Evolutionary conservation across 2,888 invertebrate species (phyloP), one percentile per base, ranked within the genome.

Genomic region (Pyrrhia umbra): DNA sequence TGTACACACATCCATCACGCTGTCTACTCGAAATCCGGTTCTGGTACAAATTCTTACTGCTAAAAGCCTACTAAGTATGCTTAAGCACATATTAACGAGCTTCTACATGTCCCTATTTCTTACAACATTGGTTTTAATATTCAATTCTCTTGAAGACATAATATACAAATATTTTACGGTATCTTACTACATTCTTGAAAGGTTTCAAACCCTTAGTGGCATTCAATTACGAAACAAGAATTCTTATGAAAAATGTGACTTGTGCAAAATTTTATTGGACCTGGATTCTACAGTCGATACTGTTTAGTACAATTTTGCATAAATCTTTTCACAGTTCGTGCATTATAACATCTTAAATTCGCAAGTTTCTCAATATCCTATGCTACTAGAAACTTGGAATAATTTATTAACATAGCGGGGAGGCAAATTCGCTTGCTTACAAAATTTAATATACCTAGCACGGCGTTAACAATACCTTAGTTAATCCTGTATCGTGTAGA

Each of bases 1-100:
- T 39, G 65, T 69, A 64, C 68, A 68, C 63, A 66, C 73, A 78
- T 78, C 71, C 57, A 80, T 80, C 76, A 80, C 55, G 45, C 46
- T 59, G 67, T 66, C 58, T 49, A 20, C 13, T 46, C n/a, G 21
- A 18, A 61, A 62, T 57, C 47, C 40, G 37, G 27, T 46, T 27
- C 39, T 21, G 25, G 8, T n/a, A 39, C 27, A 15, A 54, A 57
- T 13, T 42, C 56, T 57, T 34, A 59, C 30, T 34, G 34, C 27
- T 55, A 46, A 64, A 56, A 64, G 42, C 50, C 27, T 18, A n/a
- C n/a, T n/a, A n/a, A n/a, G n/a, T n/a, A 21, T 58, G 8, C 10
- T 18, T 50, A 50, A 10, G 40, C 10, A 43, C 46, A 60, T 45
- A 39, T 30, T 43, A 47, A 16, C 13, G 18, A 58, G 49, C 13